Evolutionary conservation across 1,140 invertebrate species (phyloP).

Genomic region (Coptotermes formosanus): DNA sequence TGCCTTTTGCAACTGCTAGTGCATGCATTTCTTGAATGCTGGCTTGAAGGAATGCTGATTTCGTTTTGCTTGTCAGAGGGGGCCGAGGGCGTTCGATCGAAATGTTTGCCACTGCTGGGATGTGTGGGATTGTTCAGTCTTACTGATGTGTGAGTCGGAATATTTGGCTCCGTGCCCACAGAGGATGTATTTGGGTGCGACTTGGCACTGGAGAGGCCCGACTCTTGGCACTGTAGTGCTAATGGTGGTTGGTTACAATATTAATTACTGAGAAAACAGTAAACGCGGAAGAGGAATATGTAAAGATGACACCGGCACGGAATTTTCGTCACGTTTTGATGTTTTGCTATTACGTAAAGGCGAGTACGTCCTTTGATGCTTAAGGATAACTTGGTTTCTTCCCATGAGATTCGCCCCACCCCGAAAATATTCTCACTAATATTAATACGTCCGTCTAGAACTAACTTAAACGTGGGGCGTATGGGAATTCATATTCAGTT

Average conservation of each 20-base stretch:
- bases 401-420: no score
- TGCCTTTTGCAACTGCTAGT: no score
- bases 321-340: not conserved
- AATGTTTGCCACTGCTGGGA: not conserved
- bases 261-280: not conserved
- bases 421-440: no score
- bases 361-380: not conserved
- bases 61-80: not conserved
- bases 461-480: no score
- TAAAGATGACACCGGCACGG: not conserved
- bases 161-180: not conserved
- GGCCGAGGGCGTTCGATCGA: not conserved
- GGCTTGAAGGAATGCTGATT: not conserved
- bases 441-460: no score
- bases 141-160: not conserved
- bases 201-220: not conserved
- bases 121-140: not conserved
- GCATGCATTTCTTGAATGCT: no score
- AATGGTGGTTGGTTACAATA: conserved; percentile 10
- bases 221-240: not conserved
- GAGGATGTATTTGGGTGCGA: conserved; percentile 14
- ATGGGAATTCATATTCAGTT: no score
- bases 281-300: not conserved
- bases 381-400: no score
- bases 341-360: not conserved